Evolutionary conservation across 2,113 vertebrate species (phyloP).

Genomic region (Eleginops maclovinus): DNA sequence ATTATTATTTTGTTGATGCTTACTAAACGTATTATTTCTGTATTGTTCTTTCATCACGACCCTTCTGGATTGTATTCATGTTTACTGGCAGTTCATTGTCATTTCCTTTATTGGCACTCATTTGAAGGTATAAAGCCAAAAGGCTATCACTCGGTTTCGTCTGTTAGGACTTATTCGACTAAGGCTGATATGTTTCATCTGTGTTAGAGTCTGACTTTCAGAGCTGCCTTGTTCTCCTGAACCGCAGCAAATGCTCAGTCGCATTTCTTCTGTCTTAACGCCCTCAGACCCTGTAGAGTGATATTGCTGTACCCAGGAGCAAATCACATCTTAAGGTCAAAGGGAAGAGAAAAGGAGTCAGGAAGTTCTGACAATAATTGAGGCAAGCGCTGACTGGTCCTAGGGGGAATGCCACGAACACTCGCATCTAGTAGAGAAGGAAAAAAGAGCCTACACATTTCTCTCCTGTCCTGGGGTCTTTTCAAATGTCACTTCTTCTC

Average conservation of each 20-base stretch:
- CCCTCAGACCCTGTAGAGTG: constrained; percentile 18
- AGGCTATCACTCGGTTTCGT: neutral
- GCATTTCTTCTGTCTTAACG: constrained; percentile 10
- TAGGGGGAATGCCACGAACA: constrained; percentile 50
- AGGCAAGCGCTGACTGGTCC: constrained; percentile 48
- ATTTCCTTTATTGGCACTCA: neutral
- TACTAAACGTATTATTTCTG: constrained; percentile 21
- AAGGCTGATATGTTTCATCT: neutral
- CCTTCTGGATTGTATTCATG: constrained; percentile 10
- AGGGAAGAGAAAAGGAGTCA: constrained; percentile 46
- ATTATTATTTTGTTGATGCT: constrained; percentile 26
- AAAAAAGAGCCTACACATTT: constrained; percentile 37
- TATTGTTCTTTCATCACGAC: constrained; percentile 25
- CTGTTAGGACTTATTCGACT: too few relatives aligned
- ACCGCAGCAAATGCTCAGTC: constrained; percentile 24
- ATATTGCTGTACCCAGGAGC: constrained; percentile 30
- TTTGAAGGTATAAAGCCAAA: constrained; percentile 9
- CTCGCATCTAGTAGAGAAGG: constrained; percentile 50
- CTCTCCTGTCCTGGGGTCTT: constrained; percentile 50
- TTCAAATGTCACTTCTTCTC: constrained; percentile 71
- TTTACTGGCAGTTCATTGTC: constrained; percentile 3
- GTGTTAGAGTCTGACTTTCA: constrained; percentile 23
- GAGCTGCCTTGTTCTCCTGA: neutral
- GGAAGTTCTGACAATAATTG: constrained; percentile 57
- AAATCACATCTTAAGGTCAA: constrained; percentile 62